Evolutionary conservation across 1,140 invertebrate genomes (phyloP), one percentile per base, ranked within the genome.

Genomic region (Belonocnema kinseyi): DNA sequence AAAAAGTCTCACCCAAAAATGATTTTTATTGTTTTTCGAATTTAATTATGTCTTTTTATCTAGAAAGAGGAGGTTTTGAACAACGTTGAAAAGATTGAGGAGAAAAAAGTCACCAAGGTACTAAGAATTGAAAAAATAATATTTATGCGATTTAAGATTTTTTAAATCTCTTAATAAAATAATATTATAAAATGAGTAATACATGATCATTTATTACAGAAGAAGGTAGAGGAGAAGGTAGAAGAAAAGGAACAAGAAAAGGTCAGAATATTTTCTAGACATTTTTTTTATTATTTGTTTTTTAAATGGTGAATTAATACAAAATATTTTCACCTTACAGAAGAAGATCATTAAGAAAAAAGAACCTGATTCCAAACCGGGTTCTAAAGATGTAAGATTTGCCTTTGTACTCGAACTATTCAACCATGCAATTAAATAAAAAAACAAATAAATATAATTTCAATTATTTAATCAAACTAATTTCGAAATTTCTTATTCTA

Each of bases 21-120:
- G 50, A 16, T 66, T 61, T 14, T 14, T 66, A 17, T 70, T 46
- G n/a, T 70, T 76, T 73, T n/a, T 53, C 76, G 21, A 74, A 19
- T 73, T 79, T 56, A 51, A 76, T 79, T 21, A 17, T 52, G 52
- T 66, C 72, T 17, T 52, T 76, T 73, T 71, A 84, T 88, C 83
- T 88, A 92, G 87, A 90, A 90, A 50, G 90, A 93, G 74, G 90
- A 92, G 80, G 89, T 90, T 79, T 84, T 92, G 72, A 92, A 91
- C 70, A 91, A 92, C 85, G 88, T 92, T 33, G 92, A 91, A 77
- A 90, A 92, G 77, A 88, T 88, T 54, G 86, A 90, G 76, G 72
- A 90, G 76, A 85, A 83, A 17, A 89, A 89, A 83, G 84, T 87
- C 51, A 79, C 85, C 33, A 89, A 89, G 87, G 88, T 89, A 83